Conservation (phyloP, 2,888 invertebrate species). For the Caenorhabditis sp. region DNA sequence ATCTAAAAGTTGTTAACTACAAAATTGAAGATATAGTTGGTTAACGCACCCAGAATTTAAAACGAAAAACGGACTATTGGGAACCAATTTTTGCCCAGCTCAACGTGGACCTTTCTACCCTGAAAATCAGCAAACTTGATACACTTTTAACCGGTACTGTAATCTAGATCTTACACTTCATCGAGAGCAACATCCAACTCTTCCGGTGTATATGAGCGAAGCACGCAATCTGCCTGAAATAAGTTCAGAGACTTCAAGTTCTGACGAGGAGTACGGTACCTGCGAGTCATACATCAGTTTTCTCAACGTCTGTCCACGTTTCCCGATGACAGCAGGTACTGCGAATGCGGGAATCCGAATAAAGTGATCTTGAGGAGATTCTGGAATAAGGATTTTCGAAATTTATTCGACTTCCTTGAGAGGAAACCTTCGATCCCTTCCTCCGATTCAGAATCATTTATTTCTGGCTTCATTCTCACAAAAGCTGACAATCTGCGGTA, state of each 20-base stretch:
- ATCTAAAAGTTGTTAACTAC: too few species aligned
- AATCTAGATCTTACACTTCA: conserved; percentile 42
- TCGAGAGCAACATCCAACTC: conserved; percentile 38
- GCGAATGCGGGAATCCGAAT: conserved; percentile 58
- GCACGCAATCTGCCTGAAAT: conserved; percentile 51
- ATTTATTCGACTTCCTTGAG: too few species aligned
- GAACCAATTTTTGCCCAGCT: too few species aligned
- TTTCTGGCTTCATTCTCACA: conserved; percentile 24
- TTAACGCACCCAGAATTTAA: too few species aligned
- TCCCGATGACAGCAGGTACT: conserved; percentile 55
- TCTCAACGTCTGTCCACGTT: conserved; percentile 47
- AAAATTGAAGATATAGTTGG: too few species aligned
- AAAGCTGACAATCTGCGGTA: conserved; percentile 23
- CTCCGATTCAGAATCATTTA: not conserved
- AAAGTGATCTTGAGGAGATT: conserved; percentile 20
- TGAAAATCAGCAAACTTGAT: too few species aligned
- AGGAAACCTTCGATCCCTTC: not conserved
- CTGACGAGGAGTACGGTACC: too few species aligned
- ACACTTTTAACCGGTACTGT: too few species aligned
- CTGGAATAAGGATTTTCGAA: not conserved
- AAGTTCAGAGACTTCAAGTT: not conserved
- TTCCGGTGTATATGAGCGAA: conserved; percentile 55
- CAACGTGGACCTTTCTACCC: too few species aligned
- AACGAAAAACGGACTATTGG: too few species aligned
- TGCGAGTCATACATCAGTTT: conserved; percentile 51